Conservation (phyloP, 2,113 vertebrate species). For the Dicrurus megarhynchus region DNA sequence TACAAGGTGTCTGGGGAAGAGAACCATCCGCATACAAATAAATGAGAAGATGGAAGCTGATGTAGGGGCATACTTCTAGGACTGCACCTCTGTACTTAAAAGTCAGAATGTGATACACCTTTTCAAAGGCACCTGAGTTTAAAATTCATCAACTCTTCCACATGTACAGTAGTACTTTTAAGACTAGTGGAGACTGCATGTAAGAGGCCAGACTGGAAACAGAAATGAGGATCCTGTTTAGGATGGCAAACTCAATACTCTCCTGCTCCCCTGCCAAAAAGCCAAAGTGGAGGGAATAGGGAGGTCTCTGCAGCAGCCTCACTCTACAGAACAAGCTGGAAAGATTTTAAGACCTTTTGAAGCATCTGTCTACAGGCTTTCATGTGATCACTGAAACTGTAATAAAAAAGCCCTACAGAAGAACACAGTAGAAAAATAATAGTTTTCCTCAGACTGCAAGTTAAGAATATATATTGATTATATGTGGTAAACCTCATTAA, state of each 20-base stretch:
- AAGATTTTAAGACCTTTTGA: background rate
- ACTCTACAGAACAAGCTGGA: background rate
- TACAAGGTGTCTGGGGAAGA: background rate
- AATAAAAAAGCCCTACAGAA: background rate
- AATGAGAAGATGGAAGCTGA: background rate
- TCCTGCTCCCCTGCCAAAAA: background rate
- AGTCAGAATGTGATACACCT: background rate
- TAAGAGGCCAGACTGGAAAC: background rate
- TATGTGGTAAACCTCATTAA: background rate
- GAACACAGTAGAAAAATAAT: background rate
- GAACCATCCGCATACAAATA: background rate
- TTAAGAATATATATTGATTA: background rate
- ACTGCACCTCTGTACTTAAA: background rate
- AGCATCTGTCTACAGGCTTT: background rate
- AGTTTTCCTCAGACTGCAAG: background rate
- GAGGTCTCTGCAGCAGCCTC: background rate
- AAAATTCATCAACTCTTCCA: background rate
- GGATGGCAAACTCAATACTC: background rate
- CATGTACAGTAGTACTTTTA: background rate
- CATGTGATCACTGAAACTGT: background rate
- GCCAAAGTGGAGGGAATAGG: background rate
- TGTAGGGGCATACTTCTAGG: background rate
- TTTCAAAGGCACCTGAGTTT: background rate
- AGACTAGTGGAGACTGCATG: background rate
- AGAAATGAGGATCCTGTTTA: background rate